Conservation (phyloP, 2,113 vertebrate species). For the Polypterus senegalus region DNA sequence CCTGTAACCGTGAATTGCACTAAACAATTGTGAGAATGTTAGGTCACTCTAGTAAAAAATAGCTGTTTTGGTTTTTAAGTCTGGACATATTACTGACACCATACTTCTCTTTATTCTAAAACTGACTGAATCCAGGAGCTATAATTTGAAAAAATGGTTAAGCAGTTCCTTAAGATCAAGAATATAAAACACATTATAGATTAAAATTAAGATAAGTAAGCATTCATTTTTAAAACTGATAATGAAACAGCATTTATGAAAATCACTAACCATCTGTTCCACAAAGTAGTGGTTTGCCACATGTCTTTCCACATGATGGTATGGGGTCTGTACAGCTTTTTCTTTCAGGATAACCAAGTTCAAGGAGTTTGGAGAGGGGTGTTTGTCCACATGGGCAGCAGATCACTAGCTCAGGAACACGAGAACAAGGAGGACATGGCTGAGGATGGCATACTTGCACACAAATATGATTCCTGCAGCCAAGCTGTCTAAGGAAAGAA, state of each 20-base stretch:
- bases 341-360: conserved; percentile 72
- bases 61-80: too few relatives aligned
- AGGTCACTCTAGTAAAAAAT: too few relatives aligned
- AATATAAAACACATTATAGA: too few relatives aligned
- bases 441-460: conserved; percentile 72
- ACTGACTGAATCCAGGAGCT: too few relatives aligned
- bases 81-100: too few relatives aligned
- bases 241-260: background rate
- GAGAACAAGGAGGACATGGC: conserved; percentile 70
- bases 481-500: conserved; percentile 51
- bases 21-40: too few relatives aligned
- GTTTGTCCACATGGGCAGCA: conserved; percentile 87
- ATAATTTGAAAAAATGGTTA: too few relatives aligned
- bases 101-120: too few relatives aligned
- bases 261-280: conserved; percentile 68
- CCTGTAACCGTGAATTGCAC: too few relatives aligned
- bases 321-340: conserved; percentile 76
- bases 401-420: conserved; percentile 63
- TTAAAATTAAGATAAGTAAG: too few relatives aligned
- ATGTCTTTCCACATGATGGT: conserved; percentile 85
- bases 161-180: too few relatives aligned
- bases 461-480: conserved; percentile 76
- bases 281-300: conserved; percentile 77
- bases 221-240: too few relatives aligned
- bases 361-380: conserved; percentile 71